Evolutionary conservation across 2,797 vertebrate species (phyloP).

Genomic region (Acrocephalus scirpaceus): DNA sequence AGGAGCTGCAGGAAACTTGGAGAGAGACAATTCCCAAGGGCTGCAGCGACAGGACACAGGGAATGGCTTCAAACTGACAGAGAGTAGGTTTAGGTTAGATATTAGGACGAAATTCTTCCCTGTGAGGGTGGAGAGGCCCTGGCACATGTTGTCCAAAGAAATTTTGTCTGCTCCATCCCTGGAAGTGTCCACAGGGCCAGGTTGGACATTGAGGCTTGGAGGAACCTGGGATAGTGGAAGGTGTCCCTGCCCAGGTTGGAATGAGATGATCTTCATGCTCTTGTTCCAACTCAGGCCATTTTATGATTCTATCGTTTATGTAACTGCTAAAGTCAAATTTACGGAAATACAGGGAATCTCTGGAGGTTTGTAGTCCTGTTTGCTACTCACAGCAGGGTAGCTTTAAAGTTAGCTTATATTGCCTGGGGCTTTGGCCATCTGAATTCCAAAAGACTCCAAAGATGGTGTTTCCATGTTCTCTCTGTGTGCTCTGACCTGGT

Average conservation of each 20-base stretch:
- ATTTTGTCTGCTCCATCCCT: background rate
- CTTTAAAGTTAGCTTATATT: background rate
- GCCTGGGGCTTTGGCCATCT: background rate
- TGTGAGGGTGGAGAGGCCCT: rapidly evolving
- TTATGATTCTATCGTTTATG: background rate
- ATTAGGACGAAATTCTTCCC: rapidly evolving
- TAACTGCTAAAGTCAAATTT: background rate
- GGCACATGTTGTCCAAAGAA: rapidly evolving
- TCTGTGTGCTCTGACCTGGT: background rate
- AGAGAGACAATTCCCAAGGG: background rate
- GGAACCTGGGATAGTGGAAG: rapidly evolving
- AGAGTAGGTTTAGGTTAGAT: rapidly evolving
- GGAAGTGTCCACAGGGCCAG: background rate
- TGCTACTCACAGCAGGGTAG: background rate
- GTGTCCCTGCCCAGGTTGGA: background rate
- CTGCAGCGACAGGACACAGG: rapidly evolving
- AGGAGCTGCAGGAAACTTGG: rapidly evolving
- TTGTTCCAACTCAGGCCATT: rapidly evolving
- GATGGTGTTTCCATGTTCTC: background rate
- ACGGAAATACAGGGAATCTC: background rate
- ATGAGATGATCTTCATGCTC: background rate
- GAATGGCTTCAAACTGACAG: rapidly evolving
- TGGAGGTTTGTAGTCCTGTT: background rate
- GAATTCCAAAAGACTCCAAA: background rate
- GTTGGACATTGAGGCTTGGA: rapidly evolving